Base-by-base conservation (phyloP, 2,113 vertebrate genomes). In the Prionailurus bengalensis region DNA sequence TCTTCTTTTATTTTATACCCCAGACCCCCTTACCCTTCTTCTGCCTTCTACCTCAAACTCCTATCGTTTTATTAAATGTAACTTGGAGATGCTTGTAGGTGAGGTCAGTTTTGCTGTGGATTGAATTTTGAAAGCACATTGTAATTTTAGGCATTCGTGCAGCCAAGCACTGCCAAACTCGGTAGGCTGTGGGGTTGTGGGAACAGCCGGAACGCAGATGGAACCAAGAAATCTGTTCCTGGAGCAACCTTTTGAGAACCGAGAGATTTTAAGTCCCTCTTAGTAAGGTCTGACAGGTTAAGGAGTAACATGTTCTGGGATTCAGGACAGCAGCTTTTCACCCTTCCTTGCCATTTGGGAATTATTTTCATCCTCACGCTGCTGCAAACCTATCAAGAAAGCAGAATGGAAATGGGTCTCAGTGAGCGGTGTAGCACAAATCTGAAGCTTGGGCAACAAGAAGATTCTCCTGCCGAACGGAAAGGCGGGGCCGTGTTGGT, bases 91-190 rank as follows among this genome's bases (percentile, higher is more conserved):
- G 87, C 97, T 96, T 97, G 84, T 63, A 13, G 33, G 74, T 58
- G 79, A 97, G 97, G 78, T 96, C 58, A 53, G 61, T 91, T 92
- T 94, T 81, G 88, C 68, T 91, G 31, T 78, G 95, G 96, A 95
- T 76, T 79, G 81, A 97, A 76, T 96, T 97, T 95, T 87, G 93
- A 91, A 97, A 96, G 55, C 42, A 23, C 96, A 63, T 97, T 98
- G 98, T 98, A 97, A 97, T 98, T 98, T 98, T 94, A 93, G 91
- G 63, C 73, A 65, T 95, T 91, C 93, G 97, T 94, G 90, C 36
- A 95, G 80, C 91, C 0, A 14, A 96, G 66, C 65, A 73, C 73
- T 88, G 82, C 82, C 93, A 78, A 97, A 94, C 42, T 94, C 93
- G 97, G 97, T 36, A 96, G 94, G 85, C 23, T 58, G 42, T 53